Evolutionary conservation across 2,797 vertebrate genomes (phyloP), one percentile per base, ranked within the genome.

Genomic region (Leuciscus waleckii): DNA sequence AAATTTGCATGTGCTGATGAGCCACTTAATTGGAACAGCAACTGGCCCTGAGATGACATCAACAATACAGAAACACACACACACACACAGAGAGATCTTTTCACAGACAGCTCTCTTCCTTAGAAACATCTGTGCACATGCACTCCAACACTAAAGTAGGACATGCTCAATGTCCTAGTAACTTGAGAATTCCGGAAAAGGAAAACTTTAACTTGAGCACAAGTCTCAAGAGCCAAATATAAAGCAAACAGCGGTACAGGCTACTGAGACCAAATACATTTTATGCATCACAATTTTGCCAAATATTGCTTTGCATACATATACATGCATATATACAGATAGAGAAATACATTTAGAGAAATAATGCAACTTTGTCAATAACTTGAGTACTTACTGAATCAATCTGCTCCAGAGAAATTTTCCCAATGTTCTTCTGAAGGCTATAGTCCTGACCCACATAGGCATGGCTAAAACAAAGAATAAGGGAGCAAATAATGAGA

Each of bases 361-460:
- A 41, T 43, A 63, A 19, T 63, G 41, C 17, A 58, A 23, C 32
- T 37, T 17, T 54, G 14, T 23, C 67, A 58, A 29, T 29, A 26
- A 41, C 8, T 37, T 76, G 41, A 51, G 16, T 39, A 95, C 97
- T 97, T 94, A 99, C 98, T 78, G 93, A 85, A 95, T 99, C 98
- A 0, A 99, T 97, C 89, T 99, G 98, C 35, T 98, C 98, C 90
- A 99, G 93, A 77, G 97, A 98, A 93, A 99, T 96, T 92, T 97
- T 99, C 63, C 98, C 97, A 21, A 94, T 89, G 84, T 95, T 98
- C 92, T 96, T 97, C 90, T 98, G 97, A 81, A 92, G 79, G 35
- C 95, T 98, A 92, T 99, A 99, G 93, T 99, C 98, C 91, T 99
- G 97, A 65, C 98, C 98, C 91, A 98, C 91, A 0, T 99, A 99